Conservation (phyloP, 2,113 vertebrate genomes). For the Rousettus leschenaultii region DNA sequence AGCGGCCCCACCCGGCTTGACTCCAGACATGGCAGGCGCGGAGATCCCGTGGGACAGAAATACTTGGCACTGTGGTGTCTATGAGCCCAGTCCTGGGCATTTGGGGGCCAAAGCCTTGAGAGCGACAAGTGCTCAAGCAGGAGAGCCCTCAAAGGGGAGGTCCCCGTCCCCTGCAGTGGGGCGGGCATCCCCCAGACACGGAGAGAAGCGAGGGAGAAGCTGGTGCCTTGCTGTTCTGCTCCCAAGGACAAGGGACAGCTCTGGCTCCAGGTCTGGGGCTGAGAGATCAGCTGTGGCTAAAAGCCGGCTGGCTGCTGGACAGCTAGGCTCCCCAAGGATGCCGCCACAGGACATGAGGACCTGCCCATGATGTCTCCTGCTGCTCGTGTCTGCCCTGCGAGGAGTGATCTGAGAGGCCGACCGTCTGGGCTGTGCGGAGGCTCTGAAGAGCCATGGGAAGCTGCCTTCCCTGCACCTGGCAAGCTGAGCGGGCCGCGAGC, state of each 20-base stretch:
- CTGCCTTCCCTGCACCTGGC: too few species aligned
- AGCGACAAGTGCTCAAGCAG: too few species aligned
- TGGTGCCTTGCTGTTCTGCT: not conserved
- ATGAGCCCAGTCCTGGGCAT: not conserved
- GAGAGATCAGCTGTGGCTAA: rapidly evolving
- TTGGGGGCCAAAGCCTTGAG: too few species aligned
- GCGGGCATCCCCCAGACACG: not conserved
- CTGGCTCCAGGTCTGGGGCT: not conserved
- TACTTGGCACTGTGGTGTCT: rapidly evolving
- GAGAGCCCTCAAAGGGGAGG: not conserved
- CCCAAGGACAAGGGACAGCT: not conserved
- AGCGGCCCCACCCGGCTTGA: rapidly evolving
- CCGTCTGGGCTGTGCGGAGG: not conserved
- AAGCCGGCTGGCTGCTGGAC: not conserved
- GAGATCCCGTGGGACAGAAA: not conserved
- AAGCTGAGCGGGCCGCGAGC: rapidly evolving
- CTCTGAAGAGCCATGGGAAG: not conserved
- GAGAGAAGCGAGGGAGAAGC: not conserved
- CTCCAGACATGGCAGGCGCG: not conserved
- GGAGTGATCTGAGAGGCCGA: too few species aligned
- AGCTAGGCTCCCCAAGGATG: not conserved
- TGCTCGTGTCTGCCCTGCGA: too few species aligned
- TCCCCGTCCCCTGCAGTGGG: too few species aligned
- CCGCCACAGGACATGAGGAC: not conserved
- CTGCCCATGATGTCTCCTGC: not conserved